Percentiles rank a stretch among this genome's conserved stretches.
phyloP scores from a whole-genome alignment of 2,113 vertebrate genomes.

The Eudyptes chrysolophus region DNA sequence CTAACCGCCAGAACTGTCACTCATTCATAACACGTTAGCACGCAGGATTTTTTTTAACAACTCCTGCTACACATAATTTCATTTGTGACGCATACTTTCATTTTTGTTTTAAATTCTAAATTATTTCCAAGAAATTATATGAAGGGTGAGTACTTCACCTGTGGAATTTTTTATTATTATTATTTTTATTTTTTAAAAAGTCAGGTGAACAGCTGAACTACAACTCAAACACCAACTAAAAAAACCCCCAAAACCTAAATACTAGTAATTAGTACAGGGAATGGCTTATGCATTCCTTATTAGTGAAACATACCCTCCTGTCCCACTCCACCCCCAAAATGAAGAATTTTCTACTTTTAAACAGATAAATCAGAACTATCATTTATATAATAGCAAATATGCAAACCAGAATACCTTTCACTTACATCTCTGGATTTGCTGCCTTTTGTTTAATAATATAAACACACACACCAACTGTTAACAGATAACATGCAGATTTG shows the following conservation, averaged over 20 bases:
- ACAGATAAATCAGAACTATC: neutral
- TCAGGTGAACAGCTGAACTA: neutral
- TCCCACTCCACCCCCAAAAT: neutral
- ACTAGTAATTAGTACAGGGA: neutral
- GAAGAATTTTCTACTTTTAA: neutral
- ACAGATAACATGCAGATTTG: neutral
- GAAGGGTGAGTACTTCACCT: neutral
- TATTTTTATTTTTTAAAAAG: neutral
- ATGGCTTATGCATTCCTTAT: neutral
- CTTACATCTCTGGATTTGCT: neutral
- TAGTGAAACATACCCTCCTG: neutral
- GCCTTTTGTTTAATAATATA: neutral
- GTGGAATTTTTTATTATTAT: fast-evolving
- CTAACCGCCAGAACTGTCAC: neutral
- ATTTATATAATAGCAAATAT: neutral
- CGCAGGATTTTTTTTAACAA: neutral
- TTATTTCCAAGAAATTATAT: neutral
- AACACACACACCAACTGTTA: neutral
- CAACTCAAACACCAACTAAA: neutral
- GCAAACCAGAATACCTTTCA: neutral
- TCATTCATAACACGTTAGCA: neutral
- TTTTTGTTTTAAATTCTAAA: neutral
- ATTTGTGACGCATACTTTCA: neutral
- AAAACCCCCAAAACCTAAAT: neutral
- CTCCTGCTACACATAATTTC: neutral